These are phyloP conservation scores for Alethe castanea DNA, from an alignment of 2,113 vertebrate species.

Conservation along the genomic window DNA sequence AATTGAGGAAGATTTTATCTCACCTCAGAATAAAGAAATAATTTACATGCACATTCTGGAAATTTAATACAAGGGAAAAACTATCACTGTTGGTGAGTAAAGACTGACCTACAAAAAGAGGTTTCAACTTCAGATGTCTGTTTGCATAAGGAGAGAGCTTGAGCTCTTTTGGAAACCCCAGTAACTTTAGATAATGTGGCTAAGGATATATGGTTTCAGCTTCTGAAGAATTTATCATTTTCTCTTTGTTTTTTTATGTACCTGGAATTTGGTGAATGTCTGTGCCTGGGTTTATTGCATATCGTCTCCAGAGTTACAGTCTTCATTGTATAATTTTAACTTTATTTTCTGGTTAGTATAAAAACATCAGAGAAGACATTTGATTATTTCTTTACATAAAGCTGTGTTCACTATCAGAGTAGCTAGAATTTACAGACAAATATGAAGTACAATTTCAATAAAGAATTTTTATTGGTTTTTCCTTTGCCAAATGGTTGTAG, in stretches of 20 bases:
- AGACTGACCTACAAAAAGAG: background rate
- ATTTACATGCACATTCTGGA: background rate
- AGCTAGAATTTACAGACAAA: background rate
- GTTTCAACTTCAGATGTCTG: background rate
- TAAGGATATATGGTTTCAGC: background rate
- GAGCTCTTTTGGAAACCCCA: background rate
- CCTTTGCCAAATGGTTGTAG: background rate
- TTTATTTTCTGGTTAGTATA: background rate
- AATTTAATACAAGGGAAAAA: background rate
- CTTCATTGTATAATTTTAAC: background rate
- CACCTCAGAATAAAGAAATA: background rate
- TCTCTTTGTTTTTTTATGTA: background rate
- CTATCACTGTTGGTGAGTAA: background rate
- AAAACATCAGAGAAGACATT: background rate
- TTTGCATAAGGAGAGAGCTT: background rate
- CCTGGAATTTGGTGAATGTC: background rate
- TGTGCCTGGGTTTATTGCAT: background rate
- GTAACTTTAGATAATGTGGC: background rate
- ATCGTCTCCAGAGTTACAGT: background rate
- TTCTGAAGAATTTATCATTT: background rate
- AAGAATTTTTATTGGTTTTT: background rate
- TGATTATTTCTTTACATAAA: background rate
- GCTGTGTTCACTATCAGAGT: background rate
- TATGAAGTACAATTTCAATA: background rate
- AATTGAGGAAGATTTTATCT: background rate